phyloP scores from a whole-genome alignment of 2,888 invertebrate genomes.

The Chrysolina haemoptera region DNA sequence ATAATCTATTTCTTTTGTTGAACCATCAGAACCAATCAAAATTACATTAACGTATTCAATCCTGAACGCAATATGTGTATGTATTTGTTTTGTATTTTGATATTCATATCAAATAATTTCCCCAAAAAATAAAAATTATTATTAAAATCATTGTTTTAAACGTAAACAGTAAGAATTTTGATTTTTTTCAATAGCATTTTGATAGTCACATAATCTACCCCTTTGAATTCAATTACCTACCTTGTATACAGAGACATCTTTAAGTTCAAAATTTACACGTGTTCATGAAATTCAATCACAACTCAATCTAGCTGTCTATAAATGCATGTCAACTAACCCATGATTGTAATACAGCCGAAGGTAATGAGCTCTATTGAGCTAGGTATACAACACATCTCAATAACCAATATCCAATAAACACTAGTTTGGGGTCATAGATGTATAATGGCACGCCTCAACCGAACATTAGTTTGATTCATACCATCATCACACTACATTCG shows the following conservation, averaged over 20 bases:
- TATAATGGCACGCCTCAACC: constrained; percentile 20
- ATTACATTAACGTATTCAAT: too few relatives aligned
- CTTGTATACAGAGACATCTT: too few relatives aligned
- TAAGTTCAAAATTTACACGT: not conserved
- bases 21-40: too few relatives aligned
- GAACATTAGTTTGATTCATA: constrained; percentile 9
- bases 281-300: constrained; percentile 23
- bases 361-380: constrained; percentile 27
- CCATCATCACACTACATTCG: not conserved
- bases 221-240: not conserved
- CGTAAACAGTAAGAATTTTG: too few relatives aligned
- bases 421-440: constrained; percentile 13
- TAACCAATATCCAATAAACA: constrained; percentile 27
- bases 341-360: constrained; percentile 22
- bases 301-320: constrained; percentile 11
- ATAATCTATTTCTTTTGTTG: too few relatives aligned
- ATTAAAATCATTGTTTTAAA: too few relatives aligned
- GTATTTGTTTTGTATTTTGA: too few relatives aligned
- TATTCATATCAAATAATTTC: too few relatives aligned
- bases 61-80: too few relatives aligned
- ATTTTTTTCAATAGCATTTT: too few relatives aligned
- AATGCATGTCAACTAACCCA: constrained; percentile 10
- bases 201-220: too few relatives aligned
- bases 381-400: constrained; percentile 25
- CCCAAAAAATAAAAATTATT: too few relatives aligned